Conservation (phyloP, 2,888 invertebrate species). For the Shargacucullia verbasci region DNA sequence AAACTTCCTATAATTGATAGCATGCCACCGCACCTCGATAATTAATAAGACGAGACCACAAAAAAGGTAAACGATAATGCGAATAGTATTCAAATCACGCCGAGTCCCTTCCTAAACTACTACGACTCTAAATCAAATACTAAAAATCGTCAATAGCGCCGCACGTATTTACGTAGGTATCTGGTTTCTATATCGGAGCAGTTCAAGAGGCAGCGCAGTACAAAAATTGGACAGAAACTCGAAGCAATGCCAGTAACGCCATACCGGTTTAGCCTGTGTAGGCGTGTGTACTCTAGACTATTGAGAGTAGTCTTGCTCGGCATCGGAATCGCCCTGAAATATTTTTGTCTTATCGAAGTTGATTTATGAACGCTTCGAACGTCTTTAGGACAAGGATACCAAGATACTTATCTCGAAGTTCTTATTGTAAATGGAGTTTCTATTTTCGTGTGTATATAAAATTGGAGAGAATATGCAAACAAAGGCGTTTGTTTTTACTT, state of each 20-base stretch:
- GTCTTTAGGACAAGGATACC: constrained; percentile 44
- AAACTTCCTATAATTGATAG: constrained; percentile 28
- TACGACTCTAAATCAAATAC: constrained; percentile 59
- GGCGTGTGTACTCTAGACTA: constrained; percentile 56
- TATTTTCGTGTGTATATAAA: constrained; percentile 36
- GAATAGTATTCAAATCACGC: constrained; percentile 47
- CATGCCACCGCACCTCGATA: constrained; percentile 42
- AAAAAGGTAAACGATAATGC: constrained; percentile 40
- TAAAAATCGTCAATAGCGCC: constrained; percentile 62
- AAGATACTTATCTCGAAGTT: constrained; percentile 49
- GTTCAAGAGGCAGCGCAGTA: constrained; percentile 65
- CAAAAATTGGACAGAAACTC: constrained; percentile 74
- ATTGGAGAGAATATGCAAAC: constrained; percentile 36
- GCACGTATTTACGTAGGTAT: constrained; percentile 66
- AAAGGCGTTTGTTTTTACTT: constrained; percentile 35
- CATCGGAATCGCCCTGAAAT: constrained; percentile 44
- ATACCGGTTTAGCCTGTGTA: constrained; percentile 67
- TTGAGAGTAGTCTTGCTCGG: constrained; percentile 44
- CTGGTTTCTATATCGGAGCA: constrained; percentile 77
- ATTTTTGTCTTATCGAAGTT: constrained; percentile 59
- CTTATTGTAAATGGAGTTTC: constrained; percentile 43
- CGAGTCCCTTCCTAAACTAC: constrained; percentile 59
- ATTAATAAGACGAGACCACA: constrained; percentile 34
- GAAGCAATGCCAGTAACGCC: constrained; percentile 52
- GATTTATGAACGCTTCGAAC: constrained; percentile 53